Percentiles rank a stretch among this genome's conserved stretches.
phyloP scores from a whole-genome alignment of 2,888 invertebrate species.

The Melanchra persicariae region DNA sequence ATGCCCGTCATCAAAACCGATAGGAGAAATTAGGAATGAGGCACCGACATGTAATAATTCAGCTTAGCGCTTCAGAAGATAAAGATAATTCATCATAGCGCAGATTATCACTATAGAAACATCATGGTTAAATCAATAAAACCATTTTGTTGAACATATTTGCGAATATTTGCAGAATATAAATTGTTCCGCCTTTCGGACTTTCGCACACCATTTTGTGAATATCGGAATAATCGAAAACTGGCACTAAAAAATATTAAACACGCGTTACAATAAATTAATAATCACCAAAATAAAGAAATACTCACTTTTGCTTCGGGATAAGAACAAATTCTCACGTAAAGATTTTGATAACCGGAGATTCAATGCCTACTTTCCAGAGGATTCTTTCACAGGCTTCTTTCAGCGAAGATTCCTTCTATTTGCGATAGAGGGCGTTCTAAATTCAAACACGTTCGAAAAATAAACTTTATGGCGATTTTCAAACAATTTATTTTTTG shows the following conservation, averaged over 20 bases:
- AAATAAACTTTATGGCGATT: slow-evolving; percentile 70
- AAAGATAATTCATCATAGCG: slow-evolving; percentile 68
- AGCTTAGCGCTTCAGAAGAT: slow-evolving; percentile 64
- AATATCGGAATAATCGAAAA: slow-evolving; percentile 64
- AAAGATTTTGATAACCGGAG: slow-evolving; percentile 90
- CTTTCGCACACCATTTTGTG: slow-evolving; percentile 76
- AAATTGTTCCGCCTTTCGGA: slow-evolving; percentile 71
- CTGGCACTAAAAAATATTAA: slow-evolving; percentile 63
- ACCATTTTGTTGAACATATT: slow-evolving; percentile 77
- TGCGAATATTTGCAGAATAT: slow-evolving; percentile 75
- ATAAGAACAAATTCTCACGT: slow-evolving; percentile 89
- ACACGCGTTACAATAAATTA: slow-evolving; percentile 55
- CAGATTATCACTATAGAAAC: slow-evolving; percentile 86
- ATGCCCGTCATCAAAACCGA: slow-evolving; percentile 87
- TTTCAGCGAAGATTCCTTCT: slow-evolving; percentile 83
- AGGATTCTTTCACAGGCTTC: slow-evolving; percentile 91
- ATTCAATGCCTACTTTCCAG: slow-evolving; percentile 90
- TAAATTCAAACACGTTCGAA: slow-evolving; percentile 84
- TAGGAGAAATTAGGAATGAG: slow-evolving; percentile 65
- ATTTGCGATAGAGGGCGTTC: slow-evolving; percentile 87
- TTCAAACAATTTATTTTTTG: slow-evolving; percentile 63
- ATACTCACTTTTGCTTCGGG: slow-evolving; percentile 88
- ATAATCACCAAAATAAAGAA: slow-evolving; percentile 69
- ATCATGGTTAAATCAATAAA: slow-evolving; percentile 84
- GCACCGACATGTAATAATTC: slow-evolving; percentile 66